These are phyloP conservation scores for Andrena marginata DNA, from an alignment of 2,888 invertebrate genomes.

Conservation along the genomic window DNA sequence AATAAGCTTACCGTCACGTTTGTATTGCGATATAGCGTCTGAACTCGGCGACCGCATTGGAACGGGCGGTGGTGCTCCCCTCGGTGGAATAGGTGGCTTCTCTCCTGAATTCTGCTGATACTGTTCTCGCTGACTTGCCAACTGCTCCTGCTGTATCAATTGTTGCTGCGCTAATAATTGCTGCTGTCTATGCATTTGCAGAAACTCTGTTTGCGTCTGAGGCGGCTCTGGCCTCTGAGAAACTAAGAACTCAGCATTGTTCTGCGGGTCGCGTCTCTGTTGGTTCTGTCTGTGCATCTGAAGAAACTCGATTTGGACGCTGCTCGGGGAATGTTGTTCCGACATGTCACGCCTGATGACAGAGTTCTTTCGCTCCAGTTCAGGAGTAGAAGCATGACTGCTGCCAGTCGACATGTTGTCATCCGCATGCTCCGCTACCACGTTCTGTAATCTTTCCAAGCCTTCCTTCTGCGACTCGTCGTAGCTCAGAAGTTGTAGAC, in stretches of 20 bases:
- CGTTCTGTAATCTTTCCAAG: constrained; percentile 70
- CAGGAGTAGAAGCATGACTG: constrained; percentile 85
- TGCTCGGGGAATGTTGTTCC: constrained; percentile 76
- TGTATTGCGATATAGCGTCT: constrained; percentile 80
- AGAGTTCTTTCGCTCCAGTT: constrained; percentile 84
- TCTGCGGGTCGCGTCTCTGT: constrained; percentile 86
- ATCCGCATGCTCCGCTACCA: constrained; percentile 77
- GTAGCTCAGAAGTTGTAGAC: constrained; percentile 94
- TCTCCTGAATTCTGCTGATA: constrained; percentile 80
- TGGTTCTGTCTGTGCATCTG: constrained; percentile 81
- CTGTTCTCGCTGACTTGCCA: constrained; percentile 73
- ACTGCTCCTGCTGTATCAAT: constrained; percentile 77
- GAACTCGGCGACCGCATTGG: constrained; percentile 85
- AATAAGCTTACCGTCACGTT: constrained; percentile 79
- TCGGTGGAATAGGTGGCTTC: constrained; percentile 87
- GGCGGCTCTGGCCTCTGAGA: constrained; percentile 72
- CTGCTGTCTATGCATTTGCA: constrained; percentile 85
- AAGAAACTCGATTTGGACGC: constrained; percentile 81
- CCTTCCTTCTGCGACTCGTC: constrained; percentile 88
- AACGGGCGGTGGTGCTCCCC: constrained; percentile 87
- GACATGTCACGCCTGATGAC: constrained; percentile 82
- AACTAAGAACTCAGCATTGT: constrained; percentile 77
- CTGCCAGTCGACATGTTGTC: constrained; percentile 84
- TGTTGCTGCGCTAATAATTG: constrained; percentile 81
- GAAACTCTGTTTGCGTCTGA: constrained; percentile 86